Base-by-base conservation (phyloP, 1,140 invertebrate genomes). In the Ceratina japonica region DNA sequence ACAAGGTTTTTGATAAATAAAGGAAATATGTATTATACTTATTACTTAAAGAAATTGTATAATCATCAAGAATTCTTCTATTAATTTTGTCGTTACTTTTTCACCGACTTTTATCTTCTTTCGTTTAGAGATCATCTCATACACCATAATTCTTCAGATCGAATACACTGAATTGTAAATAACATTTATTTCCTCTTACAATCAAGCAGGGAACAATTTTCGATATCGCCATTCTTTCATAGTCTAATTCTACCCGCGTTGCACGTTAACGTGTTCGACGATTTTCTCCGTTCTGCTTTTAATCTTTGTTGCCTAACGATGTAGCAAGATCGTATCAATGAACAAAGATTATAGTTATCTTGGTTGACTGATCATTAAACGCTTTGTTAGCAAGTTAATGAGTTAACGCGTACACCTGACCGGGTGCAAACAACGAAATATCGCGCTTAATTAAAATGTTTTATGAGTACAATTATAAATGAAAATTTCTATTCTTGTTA, bases 321-420 rank as follows among this genome's bases (percentile, higher is more conserved):
- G 27, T 31, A 13, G 4, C 1, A 18, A 44, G 73, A 44, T 75
- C 22, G 22, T 44, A 16, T 51, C 7, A 15, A 20, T 18, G n/a
- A 75, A 64, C 31, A 31, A 56, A 75, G 31, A 58, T 44, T 54
- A 75, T n/a, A 59, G 27, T 59, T n/a, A 70, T 66, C 64, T 20
- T 12, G 52, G 31, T 20, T 15, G 37, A 13, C 16, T 63, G 37
- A 44, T 12, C 31, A 49, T 75, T 58, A 65, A 54, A 37, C 52
- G 16, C 8, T 54, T 71, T 10, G 22, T 49, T 59, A 37, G 13
- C 56, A 24, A 13, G 7, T 18, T 61, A 18, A 24, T 27, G 15
- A 71, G 3, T 13, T 22, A 24, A 10, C 1, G 18, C 1, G 18
- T 27, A 52, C 24, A 7, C 51, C 12, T 13, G 8, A 31, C 5